Conservation (phyloP, 2,113 vertebrate genomes). For the Heptranchias perlo region DNA sequence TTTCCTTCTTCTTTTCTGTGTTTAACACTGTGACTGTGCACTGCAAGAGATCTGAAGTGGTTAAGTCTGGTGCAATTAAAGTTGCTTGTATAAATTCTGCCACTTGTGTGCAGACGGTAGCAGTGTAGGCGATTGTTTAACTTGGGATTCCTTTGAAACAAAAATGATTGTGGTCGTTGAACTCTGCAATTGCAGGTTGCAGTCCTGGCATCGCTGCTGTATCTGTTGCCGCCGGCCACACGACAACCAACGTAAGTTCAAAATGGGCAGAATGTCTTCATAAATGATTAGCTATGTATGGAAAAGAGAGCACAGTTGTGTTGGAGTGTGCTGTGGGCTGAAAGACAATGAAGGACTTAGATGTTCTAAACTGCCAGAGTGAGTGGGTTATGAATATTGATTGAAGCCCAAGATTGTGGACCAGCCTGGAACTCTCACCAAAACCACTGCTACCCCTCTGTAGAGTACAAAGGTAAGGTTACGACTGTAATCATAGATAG, state of each 20-base stretch:
- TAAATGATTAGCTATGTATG: neutral
- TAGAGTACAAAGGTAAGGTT: neutral
- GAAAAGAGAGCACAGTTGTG: neutral
- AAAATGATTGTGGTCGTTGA: neutral
- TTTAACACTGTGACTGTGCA: neutral
- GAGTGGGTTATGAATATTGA: neutral
- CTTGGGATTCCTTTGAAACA: neutral
- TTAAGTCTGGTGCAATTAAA: neutral
- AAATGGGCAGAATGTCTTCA: neutral
- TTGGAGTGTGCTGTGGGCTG: neutral
- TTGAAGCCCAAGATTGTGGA: neutral
- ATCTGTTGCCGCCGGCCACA: neutral
- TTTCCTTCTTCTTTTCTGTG: neutral
- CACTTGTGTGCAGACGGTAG: neutral
- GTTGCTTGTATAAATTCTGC: neutral
- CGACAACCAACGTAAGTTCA: neutral
- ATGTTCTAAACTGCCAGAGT: neutral
- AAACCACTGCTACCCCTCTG: neutral
- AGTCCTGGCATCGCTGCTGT: neutral
- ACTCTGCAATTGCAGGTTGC: neutral
- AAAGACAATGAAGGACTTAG: neutral
- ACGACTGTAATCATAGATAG: neutral
- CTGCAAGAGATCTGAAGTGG: no score
- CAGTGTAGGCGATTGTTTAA: neutral
- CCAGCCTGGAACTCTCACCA: neutral